These are phyloP conservation scores for Anarrhichthys ocellatus DNA, from an alignment of 2,113 vertebrate species.

Conservation along the genomic window DNA sequence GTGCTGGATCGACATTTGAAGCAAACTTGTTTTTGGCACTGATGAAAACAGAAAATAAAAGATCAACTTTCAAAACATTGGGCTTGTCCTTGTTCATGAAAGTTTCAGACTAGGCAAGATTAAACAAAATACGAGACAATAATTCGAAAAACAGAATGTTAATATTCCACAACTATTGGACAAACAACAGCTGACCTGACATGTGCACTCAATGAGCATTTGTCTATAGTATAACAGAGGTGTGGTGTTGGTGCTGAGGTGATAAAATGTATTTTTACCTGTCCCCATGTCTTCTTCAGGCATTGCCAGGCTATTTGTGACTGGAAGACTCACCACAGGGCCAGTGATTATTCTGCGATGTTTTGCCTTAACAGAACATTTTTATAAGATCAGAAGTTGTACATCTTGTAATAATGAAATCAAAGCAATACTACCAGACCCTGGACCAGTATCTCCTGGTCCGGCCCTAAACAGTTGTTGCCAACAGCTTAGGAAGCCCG, in stretches of 20 bases:
- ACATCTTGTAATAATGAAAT: slow-evolving; percentile 3
- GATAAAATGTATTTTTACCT: slow-evolving; percentile 78
- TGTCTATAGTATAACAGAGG: neutral
- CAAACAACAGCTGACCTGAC: neutral
- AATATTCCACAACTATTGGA: neutral
- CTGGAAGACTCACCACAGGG: slow-evolving; percentile 47
- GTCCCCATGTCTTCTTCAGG: slow-evolving; percentile 65
- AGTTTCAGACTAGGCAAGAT: neutral
- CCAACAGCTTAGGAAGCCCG: neutral
- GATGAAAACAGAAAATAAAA: slow-evolving; percentile 57
- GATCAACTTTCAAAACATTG: neutral
- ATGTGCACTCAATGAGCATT: neutral
- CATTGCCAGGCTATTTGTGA: slow-evolving; percentile 57
- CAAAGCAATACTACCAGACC: neutral
- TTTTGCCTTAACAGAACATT: slow-evolving; percentile 72
- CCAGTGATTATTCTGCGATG: slow-evolving; percentile 74
- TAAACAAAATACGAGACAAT: neutral
- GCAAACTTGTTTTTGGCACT: slow-evolving; percentile 68
- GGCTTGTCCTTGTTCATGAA: neutral
- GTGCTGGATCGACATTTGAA: slow-evolving; percentile 66
- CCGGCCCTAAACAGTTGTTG: neutral
- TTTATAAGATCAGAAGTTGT: slow-evolving; percentile 1
- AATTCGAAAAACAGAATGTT: neutral
- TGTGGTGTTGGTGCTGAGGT: neutral
- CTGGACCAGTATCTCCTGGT: slow-evolving; percentile 4